Evolutionary conservation across 2,888 invertebrate genomes (phyloP), one percentile per base, ranked within the genome.

Genomic region (Torymus aiolomorphi): DNA sequence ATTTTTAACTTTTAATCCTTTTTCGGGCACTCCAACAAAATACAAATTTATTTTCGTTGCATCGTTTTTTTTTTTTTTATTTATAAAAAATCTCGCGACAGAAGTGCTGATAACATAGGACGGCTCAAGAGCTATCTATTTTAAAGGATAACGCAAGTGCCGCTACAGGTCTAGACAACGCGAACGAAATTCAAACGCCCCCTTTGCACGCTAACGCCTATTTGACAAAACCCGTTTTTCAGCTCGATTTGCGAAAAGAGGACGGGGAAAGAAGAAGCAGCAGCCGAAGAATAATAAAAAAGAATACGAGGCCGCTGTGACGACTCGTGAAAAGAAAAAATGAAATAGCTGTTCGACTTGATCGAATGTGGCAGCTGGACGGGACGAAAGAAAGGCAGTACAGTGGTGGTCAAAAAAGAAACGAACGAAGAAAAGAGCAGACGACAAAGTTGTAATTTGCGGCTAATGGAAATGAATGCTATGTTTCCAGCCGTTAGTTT

Each of bases 141-240:
- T n/a, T 54, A 51, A 63, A 54, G 73, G 62, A 52, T 54, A 62
- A 54, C 16, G 18, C 54, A 73, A 63, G 24, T 31, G 31, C 16
- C 24, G 52, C 31, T 4, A 4, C 14, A 24, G 24, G 31, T 69
- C 56, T 13, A 54, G 14, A 13, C 54, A 31, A 49, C 13, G 12
- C 57, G 18, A 13, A 18, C 14, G 16, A 57, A 71, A 24, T n/a
- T 70, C 24, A 62, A 31, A 42, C 57, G 31, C 59, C 49, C 16
- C 31, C 61, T 31, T 56, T 54, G n/a, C 67, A 76, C 62, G 52
- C 54, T 62, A 67, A 70, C 49, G 20, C 63, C 70, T 59, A 71
- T 77, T 77, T 71, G 72, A 72, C 77, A 72, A 72, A 72, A 3
- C 72, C 67, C n/a, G 61, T 59, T 76, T 72, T 76, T 70, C 24